Percentiles rank a stretch among this genome's conserved stretches.
Evolutionary conservation across 64 coral and sea anemone species (phyloP).

Genomic region (Stichodactyla helianthus): DNA sequence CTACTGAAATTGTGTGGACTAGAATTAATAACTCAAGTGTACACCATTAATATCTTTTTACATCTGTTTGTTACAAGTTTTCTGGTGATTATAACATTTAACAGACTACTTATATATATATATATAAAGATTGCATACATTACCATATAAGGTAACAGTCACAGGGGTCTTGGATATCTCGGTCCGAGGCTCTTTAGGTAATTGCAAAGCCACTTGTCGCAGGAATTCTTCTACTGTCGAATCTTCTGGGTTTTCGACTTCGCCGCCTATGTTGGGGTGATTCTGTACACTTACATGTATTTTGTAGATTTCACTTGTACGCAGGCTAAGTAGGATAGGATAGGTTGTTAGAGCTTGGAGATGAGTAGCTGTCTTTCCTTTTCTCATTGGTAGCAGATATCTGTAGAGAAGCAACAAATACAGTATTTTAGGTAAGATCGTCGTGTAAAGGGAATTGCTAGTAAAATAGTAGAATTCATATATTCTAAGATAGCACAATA

Average conservation of each 20-base stretch:
- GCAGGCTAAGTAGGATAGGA: slow-evolving; percentile 74
- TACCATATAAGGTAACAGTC: slow-evolving; percentile 62
- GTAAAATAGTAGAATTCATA: too few species aligned
- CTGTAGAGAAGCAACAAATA: neutral
- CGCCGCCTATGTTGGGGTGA: too few species aligned
- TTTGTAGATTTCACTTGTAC: slow-evolving; percentile 5
- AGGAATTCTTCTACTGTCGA: slow-evolving; percentile 46
- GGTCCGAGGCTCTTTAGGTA: slow-evolving; percentile 62
- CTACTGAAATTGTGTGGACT: too few species aligned
- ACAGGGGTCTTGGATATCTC: slow-evolving; percentile 70
- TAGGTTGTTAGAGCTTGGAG: slow-evolving; percentile 66
- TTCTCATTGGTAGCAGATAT: slow-evolving; percentile 75
- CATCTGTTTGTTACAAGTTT: too few species aligned
- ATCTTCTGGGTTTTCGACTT: slow-evolving; percentile 48
- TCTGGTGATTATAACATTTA: too few species aligned
- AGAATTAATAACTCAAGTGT: too few species aligned
- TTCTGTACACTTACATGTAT: slow-evolving; percentile 23
- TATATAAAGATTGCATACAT: neutral
- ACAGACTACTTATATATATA: too few species aligned
- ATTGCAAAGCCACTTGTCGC: slow-evolving; percentile 15
- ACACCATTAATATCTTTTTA: too few species aligned
- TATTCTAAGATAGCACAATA: too few species aligned
- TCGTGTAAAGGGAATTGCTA: too few species aligned
- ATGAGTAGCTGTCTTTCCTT: slow-evolving; percentile 56
- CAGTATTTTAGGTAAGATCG: too few species aligned